Evolutionary conservation across 2,888 invertebrate genomes (phyloP), one percentile per base, ranked within the genome.

Genomic region (Acleris literana): DNA sequence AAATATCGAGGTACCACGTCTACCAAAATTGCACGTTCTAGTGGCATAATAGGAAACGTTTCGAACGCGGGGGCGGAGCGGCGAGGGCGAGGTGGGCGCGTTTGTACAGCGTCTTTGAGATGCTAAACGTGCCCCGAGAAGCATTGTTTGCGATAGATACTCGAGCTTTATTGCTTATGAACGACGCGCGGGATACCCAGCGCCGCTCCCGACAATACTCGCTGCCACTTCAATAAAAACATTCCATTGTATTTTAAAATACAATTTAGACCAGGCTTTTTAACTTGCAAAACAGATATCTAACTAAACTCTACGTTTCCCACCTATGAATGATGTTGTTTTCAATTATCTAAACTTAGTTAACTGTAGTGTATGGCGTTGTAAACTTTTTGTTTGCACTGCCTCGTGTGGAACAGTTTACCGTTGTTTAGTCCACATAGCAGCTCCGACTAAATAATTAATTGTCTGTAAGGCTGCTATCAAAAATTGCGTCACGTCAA

Each of bases 121-220:
- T 85, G 83, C 80, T 83, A 85, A 86, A 80, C 80, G 74, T 72
- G 76, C 76, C 74, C 74, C 75, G 74, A 80, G 77, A 74, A 80
- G 83, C 81, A 80, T 78, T 84, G 85, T 83, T 84, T 81, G 69
- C 67, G 74, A 76, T 70, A 76, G 77, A 73, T 76, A 74, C 73
- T 76, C 75, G 72, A 76, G 73, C 79, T 86, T 84, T 85, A 85
- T 84, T 83, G 82, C 83, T 79, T 81, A 82, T 80, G 75, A 82
- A 80, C 73, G 74, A 75, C 20, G 70, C 75, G 71, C 73, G 69
- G 75, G 74, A 84, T 83, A 83, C 82, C 74, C 75, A 68, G 71
- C 73, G 79, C 79, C 80, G 80, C 78, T 79, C 75, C 78, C 64
- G 63, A 52, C 63, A 54, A 44, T 63, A 25, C 60, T 76, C 75